Base-by-base conservation (phyloP, 2,888 invertebrate species). In the Lomographa bimaculata region DNA sequence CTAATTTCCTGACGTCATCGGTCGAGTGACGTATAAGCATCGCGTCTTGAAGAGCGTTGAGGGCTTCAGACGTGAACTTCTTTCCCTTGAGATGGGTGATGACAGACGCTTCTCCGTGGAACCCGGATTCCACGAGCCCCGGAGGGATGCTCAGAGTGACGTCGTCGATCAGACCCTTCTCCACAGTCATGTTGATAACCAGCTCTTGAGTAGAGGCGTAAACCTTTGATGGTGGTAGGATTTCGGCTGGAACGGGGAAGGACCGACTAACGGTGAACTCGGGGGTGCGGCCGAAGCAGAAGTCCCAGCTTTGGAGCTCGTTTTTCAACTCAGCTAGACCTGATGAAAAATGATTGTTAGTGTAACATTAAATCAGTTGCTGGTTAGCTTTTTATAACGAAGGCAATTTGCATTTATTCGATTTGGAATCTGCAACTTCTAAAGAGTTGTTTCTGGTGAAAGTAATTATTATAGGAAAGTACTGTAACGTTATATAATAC, bases 201-300 rank as follows among this genome's bases (percentile, higher is more conserved):
- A 94, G 72, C 46, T 91, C 91, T 52, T 91, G 85, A 46, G 74
- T 76, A 1, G 83, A 71, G 0, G 73, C 62, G 65, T 79, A 84
- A 1, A 70, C 69, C 46, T 66, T 85, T 54, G 74, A 75, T 1
- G 78, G 83, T 0, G 80, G 79, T 6, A 90, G 72, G n/a, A 91
- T 67, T 44, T 84, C 86, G 0, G 77, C 69, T 0, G 93, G 92
- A 1, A 93, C 89, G 2, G 91, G 90, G 69, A 94, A 91, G 0
- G 91, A 79, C 17, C 93, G 91, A 42, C 91, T 91, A 7, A 96
- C 93, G 0, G 91, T 91, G 77, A 98, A 98, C 52, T 93, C 92
- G 0, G 98, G 98, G 0, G 97, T 96, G 71, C 92, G 94, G 1
- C 97, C 98, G 72, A 91, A 95, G 47, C 93, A 92, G 97, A 97